Evolutionary conservation across 2,888 invertebrate genomes (phyloP).

Genomic region (Morpho helenor): DNA sequence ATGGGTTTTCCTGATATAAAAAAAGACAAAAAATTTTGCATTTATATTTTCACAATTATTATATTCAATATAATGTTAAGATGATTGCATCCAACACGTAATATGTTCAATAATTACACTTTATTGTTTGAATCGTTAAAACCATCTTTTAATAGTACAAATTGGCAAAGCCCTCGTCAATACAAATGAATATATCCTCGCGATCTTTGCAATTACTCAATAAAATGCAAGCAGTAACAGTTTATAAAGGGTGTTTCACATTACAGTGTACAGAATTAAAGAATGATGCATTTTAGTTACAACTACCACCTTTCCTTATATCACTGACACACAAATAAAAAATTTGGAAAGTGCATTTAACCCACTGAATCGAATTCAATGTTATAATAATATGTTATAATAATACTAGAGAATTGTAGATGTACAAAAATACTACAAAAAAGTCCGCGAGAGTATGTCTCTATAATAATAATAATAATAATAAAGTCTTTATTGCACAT

Average conservation of each 20-base stretch:
- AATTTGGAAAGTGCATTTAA: background rate
- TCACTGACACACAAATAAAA: background rate
- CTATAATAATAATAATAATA: too few relatives aligned
- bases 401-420: too few relatives aligned
- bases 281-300: too few relatives aligned
- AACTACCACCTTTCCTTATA: too few relatives aligned
- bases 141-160: background rate
- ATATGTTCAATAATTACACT: background rate
- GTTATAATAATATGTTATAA: too few relatives aligned
- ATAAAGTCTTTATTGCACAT: too few relatives aligned
- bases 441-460: too few relatives aligned
- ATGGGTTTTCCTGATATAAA: too few relatives aligned
- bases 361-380: too few relatives aligned
- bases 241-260: slow-evolving; percentile 8
- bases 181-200: slow-evolving; percentile 6
- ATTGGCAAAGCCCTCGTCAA: slow-evolving; percentile 2
- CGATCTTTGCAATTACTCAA: slow-evolving; percentile 3
- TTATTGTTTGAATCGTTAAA: slow-evolving; percentile 1
- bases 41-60: too few relatives aligned
- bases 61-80: background rate
- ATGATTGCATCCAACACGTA: background rate
- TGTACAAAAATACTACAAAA: too few relatives aligned
- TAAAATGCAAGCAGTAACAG: slow-evolving; percentile 3
- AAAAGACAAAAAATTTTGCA: too few relatives aligned
- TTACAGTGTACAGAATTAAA: background rate